phyloP scores from a whole-genome alignment of 2,113 vertebrate genomes.

The Scomber japonicus region DNA sequence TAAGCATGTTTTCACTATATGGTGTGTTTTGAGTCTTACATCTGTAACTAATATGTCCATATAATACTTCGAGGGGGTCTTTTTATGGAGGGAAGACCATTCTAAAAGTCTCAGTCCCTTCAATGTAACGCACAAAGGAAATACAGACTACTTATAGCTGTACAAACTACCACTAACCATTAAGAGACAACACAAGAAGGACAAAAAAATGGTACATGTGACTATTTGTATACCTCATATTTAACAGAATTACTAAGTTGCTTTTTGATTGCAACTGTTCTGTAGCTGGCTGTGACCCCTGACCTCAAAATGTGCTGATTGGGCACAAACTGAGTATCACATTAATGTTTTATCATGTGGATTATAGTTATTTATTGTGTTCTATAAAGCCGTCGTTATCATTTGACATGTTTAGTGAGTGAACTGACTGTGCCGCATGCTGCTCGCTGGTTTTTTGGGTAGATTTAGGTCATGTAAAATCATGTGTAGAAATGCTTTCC shows the following conservation, averaged over 20 bases:
- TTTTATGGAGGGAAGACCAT: background rate
- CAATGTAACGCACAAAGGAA: background rate
- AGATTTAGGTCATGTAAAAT: slow-evolving; percentile 9
- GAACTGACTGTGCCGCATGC: background rate
- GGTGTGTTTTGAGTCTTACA: background rate
- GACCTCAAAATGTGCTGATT: slow-evolving; percentile 21
- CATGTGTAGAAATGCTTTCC: slow-evolving; percentile 1
- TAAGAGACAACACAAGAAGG: background rate
- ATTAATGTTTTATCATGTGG: background rate
- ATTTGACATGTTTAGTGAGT: background rate
- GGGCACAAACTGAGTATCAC: background rate
- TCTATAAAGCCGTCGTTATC: background rate
- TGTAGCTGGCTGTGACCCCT: slow-evolving; percentile 22
- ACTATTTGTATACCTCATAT: background rate
- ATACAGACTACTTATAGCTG: background rate
- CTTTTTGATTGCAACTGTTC: background rate
- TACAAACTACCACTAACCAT: background rate
- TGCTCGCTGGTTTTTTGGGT: slow-evolving; percentile 1
- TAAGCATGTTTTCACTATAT: background rate
- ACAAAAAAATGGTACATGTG: background rate
- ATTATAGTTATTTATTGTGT: background rate
- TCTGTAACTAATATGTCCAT: background rate
- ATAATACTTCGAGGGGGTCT: background rate
- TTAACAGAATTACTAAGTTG: background rate
- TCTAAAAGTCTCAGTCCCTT: background rate